phyloP scores from a whole-genome alignment of 2,888 invertebrate species.

The Pammene aurita region DNA sequence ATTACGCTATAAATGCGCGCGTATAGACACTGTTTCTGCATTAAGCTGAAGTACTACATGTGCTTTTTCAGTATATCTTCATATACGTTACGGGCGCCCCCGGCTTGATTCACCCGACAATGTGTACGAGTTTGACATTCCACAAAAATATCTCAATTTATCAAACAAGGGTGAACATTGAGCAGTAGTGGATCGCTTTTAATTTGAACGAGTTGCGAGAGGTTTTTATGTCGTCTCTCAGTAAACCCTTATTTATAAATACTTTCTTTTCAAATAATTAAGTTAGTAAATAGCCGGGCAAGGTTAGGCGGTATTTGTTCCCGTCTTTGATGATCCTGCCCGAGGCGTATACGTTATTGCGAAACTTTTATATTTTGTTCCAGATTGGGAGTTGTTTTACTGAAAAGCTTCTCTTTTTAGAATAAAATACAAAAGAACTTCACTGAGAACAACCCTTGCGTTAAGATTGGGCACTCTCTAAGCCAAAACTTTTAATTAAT shows the following conservation, averaged over 20 bases:
- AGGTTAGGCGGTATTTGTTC: conserved; percentile 68
- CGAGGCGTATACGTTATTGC: conserved; percentile 78
- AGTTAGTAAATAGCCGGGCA: conserved; percentile 58
- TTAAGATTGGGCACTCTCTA: conserved; percentile 68
- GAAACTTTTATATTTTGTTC: conserved; percentile 81
- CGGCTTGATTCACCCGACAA: conserved; percentile 4
- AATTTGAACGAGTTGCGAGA: conserved; percentile 12
- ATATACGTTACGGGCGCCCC: conserved; percentile 34
- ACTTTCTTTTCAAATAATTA: conserved; percentile 46
- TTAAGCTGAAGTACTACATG: conserved; percentile 69
- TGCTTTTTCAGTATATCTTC: conserved; percentile 44
- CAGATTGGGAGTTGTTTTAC: conserved; percentile 79
- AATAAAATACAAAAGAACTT: conserved; percentile 80
- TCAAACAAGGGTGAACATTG: conserved; percentile 17
- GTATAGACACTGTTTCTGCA: conserved; percentile 79
- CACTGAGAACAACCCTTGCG: conserved; percentile 73
- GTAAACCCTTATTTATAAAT: conserved; percentile 56
- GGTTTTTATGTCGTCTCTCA: conserved; percentile 43
- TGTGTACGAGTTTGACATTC: conserved; percentile 8
- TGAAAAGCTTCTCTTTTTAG: conserved; percentile 77
- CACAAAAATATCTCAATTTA: conserved; percentile 26
- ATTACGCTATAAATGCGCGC: conserved; percentile 68
- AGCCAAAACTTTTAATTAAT: conserved; percentile 80
- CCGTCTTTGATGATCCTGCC: conserved; percentile 72
- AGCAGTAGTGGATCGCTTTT: conserved; percentile 14